phyloP scores from a whole-genome alignment of 2,113 vertebrate species.

The Xyrauchen texanus region DNA sequence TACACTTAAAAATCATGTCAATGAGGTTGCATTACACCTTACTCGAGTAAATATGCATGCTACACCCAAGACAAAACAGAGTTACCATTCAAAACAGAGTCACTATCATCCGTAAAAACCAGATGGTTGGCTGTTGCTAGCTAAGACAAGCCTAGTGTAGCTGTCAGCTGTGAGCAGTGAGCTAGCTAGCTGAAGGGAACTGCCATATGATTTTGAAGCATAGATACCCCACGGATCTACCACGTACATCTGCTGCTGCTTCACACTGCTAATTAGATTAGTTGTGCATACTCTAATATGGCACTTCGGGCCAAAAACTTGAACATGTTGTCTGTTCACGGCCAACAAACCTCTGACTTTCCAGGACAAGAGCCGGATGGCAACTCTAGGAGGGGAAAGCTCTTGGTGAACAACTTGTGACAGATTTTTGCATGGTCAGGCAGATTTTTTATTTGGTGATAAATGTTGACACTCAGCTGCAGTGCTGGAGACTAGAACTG shows the following conservation, averaged over 20 bases:
- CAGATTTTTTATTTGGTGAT: conserved; percentile 42
- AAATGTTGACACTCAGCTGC: conserved; percentile 30
- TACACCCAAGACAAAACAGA: neutral
- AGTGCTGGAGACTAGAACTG: conserved; percentile 26
- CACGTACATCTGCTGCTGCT: conserved; percentile 51
- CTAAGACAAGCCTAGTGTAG: conserved; percentile 33
- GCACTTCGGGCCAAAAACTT: conserved; percentile 47
- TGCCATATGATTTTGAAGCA: conserved; percentile 39
- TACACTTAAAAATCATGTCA: no score
- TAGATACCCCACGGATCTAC: conserved; percentile 28
- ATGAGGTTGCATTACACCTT: no score
- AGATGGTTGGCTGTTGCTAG: conserved; percentile 51
- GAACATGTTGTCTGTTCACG: conserved; percentile 31
- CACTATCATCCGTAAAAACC: conserved; percentile 45
- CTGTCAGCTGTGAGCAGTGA: conserved; percentile 47
- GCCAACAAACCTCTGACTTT: conserved; percentile 38
- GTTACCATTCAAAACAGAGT: conserved; percentile 40
- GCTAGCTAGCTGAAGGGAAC: conserved; percentile 34
- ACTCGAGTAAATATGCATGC: conserved; percentile 23
- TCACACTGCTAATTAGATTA: conserved; percentile 57
- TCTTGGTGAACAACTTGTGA: conserved; percentile 22
- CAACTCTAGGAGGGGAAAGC: conserved; percentile 18
- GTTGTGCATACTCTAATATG: conserved; percentile 46
- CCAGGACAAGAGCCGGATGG: conserved; percentile 24
- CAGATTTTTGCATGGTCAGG: conserved; percentile 40